A percentile compares a stretch with the other conserved stretches of the same genome.
Conservation (phyloP, 92 coral and sea anemone species). For the Bergia puertoricense region DNA sequence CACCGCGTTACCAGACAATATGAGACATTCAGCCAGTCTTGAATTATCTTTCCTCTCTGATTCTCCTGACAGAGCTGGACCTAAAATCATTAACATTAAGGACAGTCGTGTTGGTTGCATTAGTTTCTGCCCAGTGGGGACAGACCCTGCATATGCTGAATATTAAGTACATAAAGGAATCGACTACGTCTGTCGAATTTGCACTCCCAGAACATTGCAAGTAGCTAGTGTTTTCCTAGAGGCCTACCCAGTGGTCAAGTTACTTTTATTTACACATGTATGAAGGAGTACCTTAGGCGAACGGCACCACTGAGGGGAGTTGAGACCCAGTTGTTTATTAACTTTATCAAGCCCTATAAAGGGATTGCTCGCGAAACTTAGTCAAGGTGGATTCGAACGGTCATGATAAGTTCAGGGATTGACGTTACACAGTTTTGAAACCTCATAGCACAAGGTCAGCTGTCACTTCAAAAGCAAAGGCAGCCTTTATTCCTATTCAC, state of each 20-base stretch:
- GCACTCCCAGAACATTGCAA: slow-evolving; percentile 24
- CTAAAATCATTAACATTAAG: slow-evolving; percentile 50
- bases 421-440: not conserved
- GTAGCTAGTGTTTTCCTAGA: slow-evolving; percentile 18
- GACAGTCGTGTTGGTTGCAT: slow-evolving; percentile 41
- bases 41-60: slow-evolving; percentile 34
- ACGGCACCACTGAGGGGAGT: slow-evolving; percentile 15
- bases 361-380: slow-evolving; percentile 41
- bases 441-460: not conserved
- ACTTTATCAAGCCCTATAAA: slow-evolving; percentile 34
- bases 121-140: slow-evolving; percentile 44
- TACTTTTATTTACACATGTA: slow-evolving; percentile 36
- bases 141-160: slow-evolving; percentile 51
- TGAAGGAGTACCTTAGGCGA: slow-evolving; percentile 40
- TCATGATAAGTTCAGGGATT: not conserved
- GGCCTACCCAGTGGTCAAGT: slow-evolving; percentile 31
- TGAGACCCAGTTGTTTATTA: slow-evolving; percentile 42
- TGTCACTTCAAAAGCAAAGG: not conserved
- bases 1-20: slow-evolving; percentile 53
- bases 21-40: slow-evolving; percentile 57
- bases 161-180: slow-evolving; percentile 36
- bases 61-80: slow-evolving; percentile 22
- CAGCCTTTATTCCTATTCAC: not conserved
- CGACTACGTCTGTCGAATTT: slow-evolving; percentile 9
- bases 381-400: slow-evolving; percentile 48